Evolutionary conservation across 2,888 invertebrate species (phyloP), one percentile per base, ranked within the genome.

Genomic region (Barypeithes pellucidus): DNA sequence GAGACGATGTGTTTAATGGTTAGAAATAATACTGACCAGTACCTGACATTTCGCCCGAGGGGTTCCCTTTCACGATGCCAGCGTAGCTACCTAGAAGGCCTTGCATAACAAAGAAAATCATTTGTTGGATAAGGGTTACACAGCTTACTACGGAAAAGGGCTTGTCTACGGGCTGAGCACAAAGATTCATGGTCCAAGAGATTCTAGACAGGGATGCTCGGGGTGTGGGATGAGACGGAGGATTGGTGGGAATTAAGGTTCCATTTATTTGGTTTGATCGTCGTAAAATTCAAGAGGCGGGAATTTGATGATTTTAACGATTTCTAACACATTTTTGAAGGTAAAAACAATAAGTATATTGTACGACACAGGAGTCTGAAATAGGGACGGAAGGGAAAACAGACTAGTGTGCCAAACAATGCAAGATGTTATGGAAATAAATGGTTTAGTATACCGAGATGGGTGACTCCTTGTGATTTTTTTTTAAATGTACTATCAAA

Each of bases 21-120:
- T 72, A 72, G 67, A 72, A 72, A 67, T 71, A 74, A 87, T 87
- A 87, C 88, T 89, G 89, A 89, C 89, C 88, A 88, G 91, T 93
- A 95, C 95, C 95, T 94, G 95, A 93, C 93, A 95, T 93, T 89
- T 89, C 88, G 89, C 91, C 91, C 87, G 91, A 90, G 87, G 92
- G 92, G 84, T 93, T 92, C 87, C 95, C 95, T 88, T 94, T 94
- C 88, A 96, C 91, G 88, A 95, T 94, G 89, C 94, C 93, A 87
- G 95, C 95, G 92, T 96, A 96, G 90, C 94, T 92, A 90, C 89
- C 89, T 89, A 86, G 85, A 84, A 86, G 84, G 86, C 86, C 86
- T 86, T 86, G 86, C 85, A 84, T 83, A 85, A 85, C 84, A 85
- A 81, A 84, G 82, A 85, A 75, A 78, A 79, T 80, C 77, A 79